Conservation (phyloP, 2,888 invertebrate species). For the Minunthozetes semirufus region DNA sequence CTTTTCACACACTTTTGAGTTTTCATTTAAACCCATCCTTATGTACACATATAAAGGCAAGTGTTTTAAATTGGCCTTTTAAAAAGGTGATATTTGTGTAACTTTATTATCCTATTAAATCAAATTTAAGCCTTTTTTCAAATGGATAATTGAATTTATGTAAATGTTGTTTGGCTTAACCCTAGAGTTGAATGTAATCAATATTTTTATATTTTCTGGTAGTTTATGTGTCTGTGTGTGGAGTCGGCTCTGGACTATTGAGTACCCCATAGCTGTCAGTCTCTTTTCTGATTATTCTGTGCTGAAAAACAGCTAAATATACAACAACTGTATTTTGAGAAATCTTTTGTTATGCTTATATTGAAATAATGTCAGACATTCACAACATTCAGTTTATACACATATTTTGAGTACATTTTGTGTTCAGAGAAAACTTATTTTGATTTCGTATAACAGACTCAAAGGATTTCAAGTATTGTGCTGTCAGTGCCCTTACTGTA, state of each 20-base stretch:
- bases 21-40: background rate
- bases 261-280: slow-evolving; percentile 10
- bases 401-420: slow-evolving; percentile 19
- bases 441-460: slow-evolving; percentile 17
- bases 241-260: background rate
- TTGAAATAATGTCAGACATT: background rate
- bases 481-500: slow-evolving; percentile 5
- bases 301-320: slow-evolving; percentile 18
- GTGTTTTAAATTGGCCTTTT: background rate
- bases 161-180: background rate
- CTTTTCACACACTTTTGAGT: background rate
- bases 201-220: background rate
- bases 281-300: background rate
- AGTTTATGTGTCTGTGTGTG: background rate
- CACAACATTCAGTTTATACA: slow-evolving; percentile 3
- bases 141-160: background rate
- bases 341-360: slow-evolving; percentile 28
- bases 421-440: slow-evolving; percentile 8
- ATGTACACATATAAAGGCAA: background rate
- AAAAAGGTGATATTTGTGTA: no score
- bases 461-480: slow-evolving; percentile 21
- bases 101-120: no score
- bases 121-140: background rate
- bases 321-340: slow-evolving; percentile 25
- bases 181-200: background rate